Evolutionary conservation across 2,888 invertebrate species (phyloP), one percentile per base, ranked within the genome.

Genomic region (Thysanoteuthis rhombus): DNA sequence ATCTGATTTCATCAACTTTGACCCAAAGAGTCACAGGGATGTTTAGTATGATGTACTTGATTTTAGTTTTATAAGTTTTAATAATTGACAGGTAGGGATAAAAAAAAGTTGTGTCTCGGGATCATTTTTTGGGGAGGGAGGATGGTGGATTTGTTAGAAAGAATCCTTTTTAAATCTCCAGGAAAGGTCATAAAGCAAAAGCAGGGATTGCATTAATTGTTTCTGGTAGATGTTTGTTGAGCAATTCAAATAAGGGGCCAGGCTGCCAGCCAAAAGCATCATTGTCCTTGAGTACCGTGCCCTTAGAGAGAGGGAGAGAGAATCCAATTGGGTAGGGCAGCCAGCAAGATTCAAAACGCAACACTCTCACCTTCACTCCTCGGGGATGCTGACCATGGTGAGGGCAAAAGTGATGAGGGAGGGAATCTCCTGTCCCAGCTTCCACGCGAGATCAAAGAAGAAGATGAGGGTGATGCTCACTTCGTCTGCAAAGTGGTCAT

Each of bases 331-430:
- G n/a, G n/a, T 10, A n/a, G 16, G n/a, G n/a, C n/a, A 75, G 16
- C n/a, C 75, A 75, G 12, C 75, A n/a, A 36, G 75, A 75, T n/a
- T 12, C 16, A 75, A 36, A n/a, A n/a, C 10, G 12, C 75, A 36
- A n/a, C n/a, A 75, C 75, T 75, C 75, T n/a, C n/a, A n/a, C 16
- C 36, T 75, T 75, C 75, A 75, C 32, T 92, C 92, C 42, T 92
- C 92, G n/a, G 92, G 45, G 42, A 92, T 92, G 40, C 92, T 92
- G 92, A 92, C 92, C 92, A 92, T 92, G 16, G 92, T 92, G n/a
- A 92, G 92, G 6, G 92, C 92, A 42, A 92, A 45, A n/a, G 92
- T 92, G 19, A 92, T 19, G 16, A 92, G 45, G 0, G 92, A 92
- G 3, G 92, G 92, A 19, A 92, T 92, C 45, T 92, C 92, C 36